Base-by-base conservation (phyloP, 2,888 invertebrate genomes). In the Folsomia manolachei region DNA sequence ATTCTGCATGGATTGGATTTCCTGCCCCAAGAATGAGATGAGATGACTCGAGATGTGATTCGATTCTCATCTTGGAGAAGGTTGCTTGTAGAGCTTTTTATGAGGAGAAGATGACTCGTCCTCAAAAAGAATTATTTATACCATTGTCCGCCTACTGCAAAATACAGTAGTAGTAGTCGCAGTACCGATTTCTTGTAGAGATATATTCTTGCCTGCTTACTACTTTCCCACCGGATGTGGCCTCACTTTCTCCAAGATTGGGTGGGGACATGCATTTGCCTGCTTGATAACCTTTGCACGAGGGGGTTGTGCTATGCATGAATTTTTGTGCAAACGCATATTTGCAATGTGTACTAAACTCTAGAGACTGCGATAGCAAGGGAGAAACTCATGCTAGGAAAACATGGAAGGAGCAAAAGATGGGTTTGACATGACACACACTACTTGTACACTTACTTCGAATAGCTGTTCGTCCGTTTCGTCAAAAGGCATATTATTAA, bases 401-500 rank as follows among this genome's bases (percentile, higher is more conserved):
- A 14, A 39, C 14, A 39, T n/a, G n/a, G n/a, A n/a, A n/a, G n/a
- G 14, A 39, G 39, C 7, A 39, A 39, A 39, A 39, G 39, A 39
- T 39, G 39, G 39, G 14, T 39, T 39, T 39, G 39, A 39, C 39
- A 39, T 39, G 39, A 39, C 39, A 39, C 4, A 39, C 39, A 39
- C 39, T 39, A n/a, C n/a, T n/a, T n/a, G 39, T 9, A 52, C 25
- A 51, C 61, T 71, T 7, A 24, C 86, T 85, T 87, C 87, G 81
- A 87, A 87, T 14, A 87, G 81, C 70, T 86, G 85, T 73, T 87
- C 87, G 78, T 87, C 87, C 73, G 85, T 84, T 63, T 87, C 86
- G 75, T 87, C 86, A 81, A 87, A 87, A 0, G 85, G 83, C 61
- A 83, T 81, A 2, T 84, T 84, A 77, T 84, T 85, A 21, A 84